Base-by-base conservation (phyloP, 2,888 invertebrate species). In the Junonia oenone region DNA sequence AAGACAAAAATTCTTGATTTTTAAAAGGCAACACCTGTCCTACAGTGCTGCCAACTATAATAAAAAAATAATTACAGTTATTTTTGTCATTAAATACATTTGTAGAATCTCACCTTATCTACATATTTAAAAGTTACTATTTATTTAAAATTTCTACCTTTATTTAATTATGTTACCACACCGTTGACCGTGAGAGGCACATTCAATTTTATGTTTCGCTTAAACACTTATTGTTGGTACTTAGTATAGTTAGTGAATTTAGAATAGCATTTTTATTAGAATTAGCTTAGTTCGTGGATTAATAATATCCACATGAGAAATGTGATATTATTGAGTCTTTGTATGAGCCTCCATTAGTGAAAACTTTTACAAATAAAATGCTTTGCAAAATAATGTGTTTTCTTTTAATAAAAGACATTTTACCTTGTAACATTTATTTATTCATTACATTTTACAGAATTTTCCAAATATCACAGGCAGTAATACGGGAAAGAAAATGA, bases 301-400 rank as follows among this genome's bases (percentile, higher is more conserved):
- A 62, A 90, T 92, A 92, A 92, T 92, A 93, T 92, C 92, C 92
- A 92, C 92, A 92, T 93, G 81, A 92, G 92, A 92, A 92, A 92
- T 93, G 93, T 93, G 93, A 93, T 93, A 93, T 92, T 93, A 92
- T 91, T 90, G 88, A 90, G 90, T 91, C 90, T 90, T 89, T 83
- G 82, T 89, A 88, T 86, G 83, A 87, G 84, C 75, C 70, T 83
- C 75, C 67, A 67, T 81, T 87, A 87, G 80, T 83, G 72, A 64
- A 63, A 56, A 72, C 69, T 58, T 71, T 63, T 63, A 61, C 13
- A 64, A 67, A 66, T 66, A 65, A 66, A 67, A 54, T 56, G 67
- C 67, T 67, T 68, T 66, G 60, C 58, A 64, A 65, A 62, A 48
- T 8, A n/a, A 55, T 64, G 56, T 67, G 17, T 64, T 56, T 58